Conservation (phyloP, 2,888 invertebrate genomes). For the Caenorhabditis sp. region DNA sequence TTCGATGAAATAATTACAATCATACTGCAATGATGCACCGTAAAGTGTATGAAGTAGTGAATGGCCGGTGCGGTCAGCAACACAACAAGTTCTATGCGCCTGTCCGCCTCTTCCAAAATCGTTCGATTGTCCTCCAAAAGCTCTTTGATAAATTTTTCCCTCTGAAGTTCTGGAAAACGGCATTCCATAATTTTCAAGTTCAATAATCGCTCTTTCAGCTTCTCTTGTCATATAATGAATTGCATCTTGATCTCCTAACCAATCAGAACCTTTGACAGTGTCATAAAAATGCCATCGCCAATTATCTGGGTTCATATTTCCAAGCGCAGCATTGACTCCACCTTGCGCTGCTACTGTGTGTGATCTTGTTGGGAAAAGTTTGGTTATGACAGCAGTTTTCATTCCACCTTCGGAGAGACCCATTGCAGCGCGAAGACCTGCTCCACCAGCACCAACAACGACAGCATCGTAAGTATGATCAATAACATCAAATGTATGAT, state of each 20-base stretch:
- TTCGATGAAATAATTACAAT: conserved; percentile 97
- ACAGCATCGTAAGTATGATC: conserved; percentile 83
- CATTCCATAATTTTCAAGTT: conserved; percentile 76
- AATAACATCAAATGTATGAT: conserved; percentile 22
- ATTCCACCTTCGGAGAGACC: conserved; percentile 95
- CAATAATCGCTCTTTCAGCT: conserved; percentile 74
- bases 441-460: conserved; percentile 96
- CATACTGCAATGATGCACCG: conserved; percentile 90
- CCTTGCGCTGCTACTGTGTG: conserved; percentile 99
- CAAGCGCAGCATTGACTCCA: conserved; percentile 95
- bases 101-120: conserved; percentile 94
- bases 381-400: conserved; percentile 94
- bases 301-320: conserved; percentile 89
- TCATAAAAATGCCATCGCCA: conserved; percentile 95
- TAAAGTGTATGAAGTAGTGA: conserved; percentile 95
- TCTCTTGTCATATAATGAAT: conserved; percentile 93
- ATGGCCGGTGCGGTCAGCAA: conserved; percentile 98
- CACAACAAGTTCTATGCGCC: conserved; percentile 83
- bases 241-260: conserved; percentile 95
- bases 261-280: conserved; percentile 81
- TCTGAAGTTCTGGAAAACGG: conserved; percentile 90
- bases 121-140: conserved; percentile 96
- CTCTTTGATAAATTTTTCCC: conserved; percentile 96
- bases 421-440: conserved; percentile 94
- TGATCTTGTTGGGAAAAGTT: conserved; percentile 91